Conservation (phyloP, 2,888 invertebrate species). For the Pantelozetes paolii region DNA sequence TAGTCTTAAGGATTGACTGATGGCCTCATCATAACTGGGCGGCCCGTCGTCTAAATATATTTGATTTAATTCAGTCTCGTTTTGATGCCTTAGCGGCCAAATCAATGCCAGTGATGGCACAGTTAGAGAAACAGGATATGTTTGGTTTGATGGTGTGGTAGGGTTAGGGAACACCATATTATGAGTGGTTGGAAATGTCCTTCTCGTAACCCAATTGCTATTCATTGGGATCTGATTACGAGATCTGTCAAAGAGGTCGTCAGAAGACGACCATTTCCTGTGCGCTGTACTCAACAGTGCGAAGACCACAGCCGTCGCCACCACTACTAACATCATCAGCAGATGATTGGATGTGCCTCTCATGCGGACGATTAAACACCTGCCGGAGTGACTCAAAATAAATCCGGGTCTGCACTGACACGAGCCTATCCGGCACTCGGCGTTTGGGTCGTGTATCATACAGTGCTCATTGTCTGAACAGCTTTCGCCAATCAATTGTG, state of each 20-base stretch:
- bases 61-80: background rate
- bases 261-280: slow-evolving; percentile 18
- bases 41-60: slow-evolving; percentile 2
- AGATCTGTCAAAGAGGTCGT: background rate
- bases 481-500: slow-evolving; percentile 24
- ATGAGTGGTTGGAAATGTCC: slow-evolving; percentile 14
- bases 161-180: slow-evolving; percentile 18
- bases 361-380: background rate
- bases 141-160: background rate
- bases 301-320: slow-evolving; percentile 21
- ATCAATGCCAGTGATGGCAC: slow-evolving; percentile 9
- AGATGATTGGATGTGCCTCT: slow-evolving; percentile 17
- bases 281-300: slow-evolving; percentile 24
- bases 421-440: slow-evolving; percentile 26
- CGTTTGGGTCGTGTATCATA: slow-evolving; percentile 14
- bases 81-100: slow-evolving; percentile 16
- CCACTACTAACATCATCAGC: slow-evolving; percentile 20
- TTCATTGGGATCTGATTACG: background rate
- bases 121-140: background rate
- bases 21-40: slow-evolving; percentile 29
- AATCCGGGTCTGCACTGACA: slow-evolving; percentile 26
- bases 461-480: slow-evolving; percentile 7
- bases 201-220: slow-evolving; percentile 1
- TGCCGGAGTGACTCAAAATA: slow-evolving; percentile 15
- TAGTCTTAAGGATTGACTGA: background rate